Conservation (phyloP, 2,797 vertebrate genomes). For the Erpetoichthys calabaricus region DNA sequence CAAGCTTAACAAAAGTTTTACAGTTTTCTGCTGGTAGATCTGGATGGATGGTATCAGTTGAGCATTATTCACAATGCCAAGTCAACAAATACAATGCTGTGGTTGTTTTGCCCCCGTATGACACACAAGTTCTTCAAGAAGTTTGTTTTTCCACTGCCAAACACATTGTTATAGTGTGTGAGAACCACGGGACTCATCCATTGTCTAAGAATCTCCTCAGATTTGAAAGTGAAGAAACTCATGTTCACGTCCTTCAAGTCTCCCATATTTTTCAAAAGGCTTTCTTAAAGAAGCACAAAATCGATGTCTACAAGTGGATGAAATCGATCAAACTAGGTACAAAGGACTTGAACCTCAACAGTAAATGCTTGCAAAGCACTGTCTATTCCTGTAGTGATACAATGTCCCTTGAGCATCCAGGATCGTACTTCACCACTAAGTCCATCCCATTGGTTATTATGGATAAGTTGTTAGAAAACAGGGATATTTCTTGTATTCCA, state of each 20-base stretch:
- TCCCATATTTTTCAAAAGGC: slow-evolving; percentile 31
- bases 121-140: slow-evolving; percentile 17
- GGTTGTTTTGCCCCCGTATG: slow-evolving; percentile 22
- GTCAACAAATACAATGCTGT: slow-evolving; percentile 22
- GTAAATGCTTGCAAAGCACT: slow-evolving; percentile 38
- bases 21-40: slow-evolving; percentile 18
- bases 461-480: slow-evolving; percentile 16
- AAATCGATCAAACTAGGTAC: slow-evolving; percentile 22
- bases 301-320: slow-evolving; percentile 23
- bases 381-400: slow-evolving; percentile 18
- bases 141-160: slow-evolving; percentile 19
- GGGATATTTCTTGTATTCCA: slow-evolving; percentile 42
- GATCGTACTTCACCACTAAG: slow-evolving; percentile 46
- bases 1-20: slow-evolving; percentile 26
- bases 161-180: slow-evolving; percentile 25
- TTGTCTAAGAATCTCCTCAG: slow-evolving; percentile 10
- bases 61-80: background rate
- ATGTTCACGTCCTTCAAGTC: slow-evolving; percentile 22
- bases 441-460: slow-evolving; percentile 40
- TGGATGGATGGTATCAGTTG: slow-evolving; percentile 25
- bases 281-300: slow-evolving; percentile 22
- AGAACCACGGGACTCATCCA: slow-evolving; percentile 13
- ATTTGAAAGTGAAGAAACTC: slow-evolving; percentile 20
- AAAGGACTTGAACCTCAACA: slow-evolving; percentile 26
- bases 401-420: slow-evolving; percentile 7